Evolutionary conservation across 2,888 invertebrate species (phyloP), one percentile per base, ranked within the genome.

Genomic region (Plebejus anna): DNA sequence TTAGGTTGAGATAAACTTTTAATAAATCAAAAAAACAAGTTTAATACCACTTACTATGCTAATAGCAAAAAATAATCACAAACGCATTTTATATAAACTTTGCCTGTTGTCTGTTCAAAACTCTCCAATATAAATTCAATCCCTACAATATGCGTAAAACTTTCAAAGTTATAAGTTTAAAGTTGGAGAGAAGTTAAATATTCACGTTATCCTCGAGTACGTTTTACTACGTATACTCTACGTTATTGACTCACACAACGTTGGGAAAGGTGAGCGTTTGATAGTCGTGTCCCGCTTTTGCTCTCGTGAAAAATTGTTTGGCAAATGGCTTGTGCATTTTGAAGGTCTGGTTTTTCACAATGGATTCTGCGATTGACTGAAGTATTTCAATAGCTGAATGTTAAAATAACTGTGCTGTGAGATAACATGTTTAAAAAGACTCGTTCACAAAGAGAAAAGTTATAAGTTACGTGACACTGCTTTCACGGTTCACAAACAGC

Each of bases 151-250:
- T 16, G 66, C 66, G 13, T 32, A 66, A 36, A 66, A 66, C 66
- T 66, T 66, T 36, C 9, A 13, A 66, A 66, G 13, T 66, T 66
- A 32, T 66, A 36, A 66, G 66, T 66, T 36, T 5, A 66, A 36
- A 66, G 66, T 66, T 66, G 66, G 61, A 66, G 66, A 66, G 66
- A 66, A 36, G 32, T 66, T 66, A 66, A 66, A 66, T 66, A 66
- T 66, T 32, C 66, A 32, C 22, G 11, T 66, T 66, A 66, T 32
- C 66, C 32, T 66, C 28, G 55, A 16, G 32, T 66, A 66, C 66
- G 66, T 13, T 66, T 66, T 61, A 61, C 61, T 66, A 66, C 66
- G 66, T 66, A 32, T 13, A 66, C 66, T 66, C 66, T 66, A 66
- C 66, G 66, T 36, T 66, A 66, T 66, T 66, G 66, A 36, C 32